A percentile compares a stretch with the other conserved stretches of the same genome.
phyloP scores from a whole-genome alignment of 1,140 invertebrate genomes.

The Drosophila serrata region DNA sequence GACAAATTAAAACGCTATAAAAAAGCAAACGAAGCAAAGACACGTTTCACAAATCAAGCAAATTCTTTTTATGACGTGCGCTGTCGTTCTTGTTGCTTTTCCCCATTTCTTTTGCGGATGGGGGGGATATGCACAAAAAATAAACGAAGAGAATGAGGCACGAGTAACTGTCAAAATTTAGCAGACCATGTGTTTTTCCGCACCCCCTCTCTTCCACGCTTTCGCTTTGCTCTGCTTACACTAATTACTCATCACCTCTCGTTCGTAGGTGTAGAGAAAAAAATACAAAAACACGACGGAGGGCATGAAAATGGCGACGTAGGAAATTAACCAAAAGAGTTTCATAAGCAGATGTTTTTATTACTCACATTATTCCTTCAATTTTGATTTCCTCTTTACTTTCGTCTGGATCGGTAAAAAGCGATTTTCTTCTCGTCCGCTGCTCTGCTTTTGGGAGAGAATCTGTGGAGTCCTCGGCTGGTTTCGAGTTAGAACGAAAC shows the following conservation, averaged over 20 bases:
- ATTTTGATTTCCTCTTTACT: constrained; percentile 68
- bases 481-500: constrained; percentile 51
- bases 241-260: constrained; percentile 75
- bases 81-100: constrained; percentile 61
- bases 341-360: constrained; percentile 20
- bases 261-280: constrained; percentile 68
- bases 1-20: constrained; percentile 84
- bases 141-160: constrained; percentile 6
- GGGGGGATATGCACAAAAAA: constrained; percentile 27
- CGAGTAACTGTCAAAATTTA: constrained; percentile 34
- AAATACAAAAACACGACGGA: constrained; percentile 59
- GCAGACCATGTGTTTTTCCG: constrained; percentile 51
- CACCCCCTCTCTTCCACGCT: background rate
- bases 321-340: constrained; percentile 60
- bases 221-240: constrained; percentile 8
- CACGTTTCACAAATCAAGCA: constrained; percentile 84
- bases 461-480: constrained; percentile 41
- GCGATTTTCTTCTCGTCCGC: constrained; percentile 62
- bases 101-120: constrained; percentile 41
- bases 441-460: constrained; percentile 48
- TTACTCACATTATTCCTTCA: constrained; percentile 78
- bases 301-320: constrained; percentile 72
- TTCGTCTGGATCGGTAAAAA: constrained; percentile 69
- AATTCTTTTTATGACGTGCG: constrained; percentile 79
- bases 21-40: constrained; percentile 83